Evolutionary conservation across 2,888 invertebrate species (phyloP).

Genomic region (Osedax frankpressi): DNA sequence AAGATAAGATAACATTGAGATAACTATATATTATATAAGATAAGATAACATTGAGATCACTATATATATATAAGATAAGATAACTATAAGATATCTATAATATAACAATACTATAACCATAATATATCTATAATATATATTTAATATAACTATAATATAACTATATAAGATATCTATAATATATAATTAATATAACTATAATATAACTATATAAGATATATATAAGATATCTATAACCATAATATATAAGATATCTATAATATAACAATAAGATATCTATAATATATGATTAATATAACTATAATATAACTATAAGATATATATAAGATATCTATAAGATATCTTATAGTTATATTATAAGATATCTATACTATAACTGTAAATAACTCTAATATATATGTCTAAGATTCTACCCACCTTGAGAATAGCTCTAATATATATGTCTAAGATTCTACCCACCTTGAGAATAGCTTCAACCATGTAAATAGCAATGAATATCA

Average conservation of each 20-base stretch:
- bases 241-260: neutral
- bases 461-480: slow-evolving; percentile 32
- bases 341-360: neutral
- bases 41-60: no score
- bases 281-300: neutral
- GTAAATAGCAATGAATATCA: slow-evolving; percentile 31
- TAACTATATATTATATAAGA: no score
- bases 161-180: neutral
- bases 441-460: no score
- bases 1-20: no score
- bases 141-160: neutral
- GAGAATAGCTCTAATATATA: no score
- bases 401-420: no score
- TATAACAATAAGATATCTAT: neutral
- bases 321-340: neutral
- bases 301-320: neutral
- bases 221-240: neutral
- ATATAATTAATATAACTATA: neutral
- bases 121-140: neutral
- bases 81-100: neutral
- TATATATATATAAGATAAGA: neutral
- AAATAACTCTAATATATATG: no score
- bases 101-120: neutral
- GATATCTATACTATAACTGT: neutral
- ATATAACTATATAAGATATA: neutral